Percentiles rank a stretch among this genome's conserved stretches.
Evolutionary conservation across 2,888 invertebrate species (phyloP).

Genomic region (Pheosia tremula): DNA sequence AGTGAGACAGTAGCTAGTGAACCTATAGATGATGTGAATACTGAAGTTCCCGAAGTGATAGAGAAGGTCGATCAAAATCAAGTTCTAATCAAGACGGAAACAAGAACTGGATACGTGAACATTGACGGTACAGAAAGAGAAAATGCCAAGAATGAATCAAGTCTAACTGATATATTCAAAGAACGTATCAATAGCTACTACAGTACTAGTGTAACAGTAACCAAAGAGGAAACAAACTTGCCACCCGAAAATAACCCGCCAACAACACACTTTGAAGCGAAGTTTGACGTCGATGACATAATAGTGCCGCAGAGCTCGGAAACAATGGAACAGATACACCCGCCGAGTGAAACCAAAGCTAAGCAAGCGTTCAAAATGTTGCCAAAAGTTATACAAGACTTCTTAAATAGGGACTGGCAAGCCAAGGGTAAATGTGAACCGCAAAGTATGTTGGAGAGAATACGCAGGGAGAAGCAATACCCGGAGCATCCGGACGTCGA

Average conservation of each 20-base stretch:
- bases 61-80: conserved; percentile 50
- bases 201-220: conserved; percentile 48
- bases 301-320: conserved; percentile 55
- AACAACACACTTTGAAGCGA: conserved; percentile 26
- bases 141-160: conserved; percentile 62
- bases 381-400: conserved; percentile 84
- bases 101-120: conserved; percentile 73
- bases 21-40: conserved; percentile 16
- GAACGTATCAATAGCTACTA: conserved; percentile 63
- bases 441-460: conserved; percentile 88
- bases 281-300: conserved; percentile 73
- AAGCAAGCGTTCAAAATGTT: conserved; percentile 74
- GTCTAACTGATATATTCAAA: conserved; percentile 63
- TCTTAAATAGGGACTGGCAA: conserved; percentile 79
- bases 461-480: conserved; percentile 85
- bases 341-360: conserved; percentile 64
- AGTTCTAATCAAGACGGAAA: conserved; percentile 75
- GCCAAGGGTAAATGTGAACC: conserved; percentile 87
- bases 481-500: conserved; percentile 84
- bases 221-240: conserved; percentile 25
- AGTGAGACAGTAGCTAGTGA: conserved; percentile 19
- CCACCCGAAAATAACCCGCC: conserved; percentile 31
- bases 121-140: conserved; percentile 77
- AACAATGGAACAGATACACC: conserved; percentile 49
- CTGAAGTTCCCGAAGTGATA: conserved; percentile 17